Evolutionary conservation across 2,797 vertebrate genomes (phyloP), one percentile per base, ranked within the genome.

Genomic region (Gymnoscopelus braueri): DNA sequence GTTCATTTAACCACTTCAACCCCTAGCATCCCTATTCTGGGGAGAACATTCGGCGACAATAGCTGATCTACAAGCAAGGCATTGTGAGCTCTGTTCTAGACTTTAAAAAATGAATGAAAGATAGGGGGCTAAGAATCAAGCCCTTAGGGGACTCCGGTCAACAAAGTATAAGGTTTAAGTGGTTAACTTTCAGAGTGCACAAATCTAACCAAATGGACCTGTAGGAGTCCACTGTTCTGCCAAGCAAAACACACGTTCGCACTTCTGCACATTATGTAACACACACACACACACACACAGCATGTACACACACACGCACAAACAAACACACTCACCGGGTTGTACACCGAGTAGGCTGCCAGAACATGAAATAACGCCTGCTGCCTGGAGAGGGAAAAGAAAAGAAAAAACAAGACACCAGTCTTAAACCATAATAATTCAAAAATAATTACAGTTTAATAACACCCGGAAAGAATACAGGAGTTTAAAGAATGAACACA

Each of bases 311-410:
- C 54, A 65, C 49, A 29, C 8, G 57, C 50, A 11, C 23, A 39
- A 15, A 65, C 60, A 60, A 48, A 53, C 56, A 14, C 77, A 87
- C 95, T 94, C 84, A 98, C 96, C 52, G 95, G 95, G 87, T 97
- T 97, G 90, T 97, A 97, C 78, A 97, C 95, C 0, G 96, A 98
- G 81, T 98, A 97, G 0, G 96, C 96, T 13, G 96, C 92, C 5
- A 97, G 90, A 64, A 97, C 94, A 0, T 97, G 92, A 83, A 97
- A 97, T 81, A 97, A 90, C 0, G 94, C 95, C 84, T 95, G 95
- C 76, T 97, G 96, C 92, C 96, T 97, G 80, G 48, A 91, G 73
- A 80, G 85, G 35, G 65, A 57, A 74, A 62, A 71, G 85, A 23
- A 80, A 29, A 85, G 65, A 81, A 81, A 19, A 77, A 54, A 60